Conservation (phyloP, 2,113 vertebrate species). For the Anseranas semipalmata region DNA sequence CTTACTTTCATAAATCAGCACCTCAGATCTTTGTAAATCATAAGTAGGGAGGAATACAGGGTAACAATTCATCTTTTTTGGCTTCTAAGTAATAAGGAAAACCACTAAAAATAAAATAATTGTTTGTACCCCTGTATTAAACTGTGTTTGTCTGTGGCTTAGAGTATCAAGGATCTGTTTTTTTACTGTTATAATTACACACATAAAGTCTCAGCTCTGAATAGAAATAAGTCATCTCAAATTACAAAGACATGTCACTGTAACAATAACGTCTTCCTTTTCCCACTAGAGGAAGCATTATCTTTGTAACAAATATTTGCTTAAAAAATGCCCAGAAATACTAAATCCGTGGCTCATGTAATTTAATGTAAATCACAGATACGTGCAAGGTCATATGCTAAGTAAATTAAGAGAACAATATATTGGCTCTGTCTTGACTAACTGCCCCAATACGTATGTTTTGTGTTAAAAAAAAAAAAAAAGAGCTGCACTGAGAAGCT, state of each 20-base stretch:
- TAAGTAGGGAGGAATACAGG: neutral
- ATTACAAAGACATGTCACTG: slow-evolving; percentile 6
- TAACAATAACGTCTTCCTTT: neutral
- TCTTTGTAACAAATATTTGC: neutral
- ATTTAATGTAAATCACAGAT: slow-evolving; percentile 1
- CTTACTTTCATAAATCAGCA: neutral
- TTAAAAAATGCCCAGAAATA: neutral
- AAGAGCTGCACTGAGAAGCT: neutral
- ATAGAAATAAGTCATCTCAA: slow-evolving; percentile 18
- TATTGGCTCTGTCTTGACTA: neutral
- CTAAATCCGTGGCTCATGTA: neutral
- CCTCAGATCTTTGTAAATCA: neutral
- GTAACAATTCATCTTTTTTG: neutral
- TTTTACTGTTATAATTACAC: neutral
- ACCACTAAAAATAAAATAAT: neutral
- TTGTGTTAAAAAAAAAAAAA: slow-evolving; percentile 2
- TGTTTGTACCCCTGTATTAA: neutral
- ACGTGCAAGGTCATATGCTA: neutral
- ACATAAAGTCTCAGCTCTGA: neutral
- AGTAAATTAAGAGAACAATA: slow-evolving; percentile 34
- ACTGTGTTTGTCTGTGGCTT: neutral
- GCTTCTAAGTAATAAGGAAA: neutral
- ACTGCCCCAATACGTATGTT: neutral
- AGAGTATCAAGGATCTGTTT: neutral
- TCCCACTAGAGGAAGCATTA: slow-evolving; percentile 43